These are phyloP conservation scores for Rhysida immarginata DNA, from an alignment of 1,140 invertebrate genomes.

Conservation along the genomic window DNA sequence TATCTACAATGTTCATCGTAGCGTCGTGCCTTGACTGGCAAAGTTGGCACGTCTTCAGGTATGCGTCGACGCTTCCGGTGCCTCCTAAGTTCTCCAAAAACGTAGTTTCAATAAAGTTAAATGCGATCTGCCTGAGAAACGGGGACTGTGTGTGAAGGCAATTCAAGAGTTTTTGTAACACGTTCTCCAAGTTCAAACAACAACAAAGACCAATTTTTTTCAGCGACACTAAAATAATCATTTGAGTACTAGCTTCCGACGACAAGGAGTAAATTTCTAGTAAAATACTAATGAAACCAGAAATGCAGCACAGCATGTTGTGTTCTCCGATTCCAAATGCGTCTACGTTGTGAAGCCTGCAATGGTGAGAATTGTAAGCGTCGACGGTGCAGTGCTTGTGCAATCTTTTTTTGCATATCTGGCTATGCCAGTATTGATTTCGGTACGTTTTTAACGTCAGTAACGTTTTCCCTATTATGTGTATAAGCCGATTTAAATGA, in stretches of 20 bases:
- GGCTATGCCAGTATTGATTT: background rate
- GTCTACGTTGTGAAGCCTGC: too few species aligned
- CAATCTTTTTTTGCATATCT: background rate
- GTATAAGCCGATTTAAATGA: too few species aligned
- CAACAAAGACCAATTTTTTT: slow-evolving; percentile 4
- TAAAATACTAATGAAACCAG: background rate
- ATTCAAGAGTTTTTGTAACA: background rate
- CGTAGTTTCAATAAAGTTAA: slow-evolving; percentile 1
- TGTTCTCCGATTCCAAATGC: background rate
- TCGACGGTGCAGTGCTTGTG: background rate
- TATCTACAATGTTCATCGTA: background rate
- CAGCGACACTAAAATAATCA: background rate
- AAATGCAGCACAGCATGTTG: background rate
- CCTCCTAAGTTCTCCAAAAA: background rate
- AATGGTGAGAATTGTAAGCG: background rate
- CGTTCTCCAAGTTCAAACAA: background rate
- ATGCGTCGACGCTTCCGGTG: background rate
- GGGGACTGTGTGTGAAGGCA: background rate
- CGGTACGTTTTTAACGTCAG: too few species aligned
- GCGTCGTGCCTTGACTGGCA: background rate
- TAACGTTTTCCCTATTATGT: too few species aligned
- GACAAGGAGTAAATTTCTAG: background rate
- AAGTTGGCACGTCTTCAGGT: background rate
- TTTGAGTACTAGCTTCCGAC: background rate
- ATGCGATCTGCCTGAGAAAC: background rate